These are phyloP conservation scores for Agrenia bidenticulata DNA, from an alignment of 2,888 invertebrate species.

Conservation along the genomic window DNA sequence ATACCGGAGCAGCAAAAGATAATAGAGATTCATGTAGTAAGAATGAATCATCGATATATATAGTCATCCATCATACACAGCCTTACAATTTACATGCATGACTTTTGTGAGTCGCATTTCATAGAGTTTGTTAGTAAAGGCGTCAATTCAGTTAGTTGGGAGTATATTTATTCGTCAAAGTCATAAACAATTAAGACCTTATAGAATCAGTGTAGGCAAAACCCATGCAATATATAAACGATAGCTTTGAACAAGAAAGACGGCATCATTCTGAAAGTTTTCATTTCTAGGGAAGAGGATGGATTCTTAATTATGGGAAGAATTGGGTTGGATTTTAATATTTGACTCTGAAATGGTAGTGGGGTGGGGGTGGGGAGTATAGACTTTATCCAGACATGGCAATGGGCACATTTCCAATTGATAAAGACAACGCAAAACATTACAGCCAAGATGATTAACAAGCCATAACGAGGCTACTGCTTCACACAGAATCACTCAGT, in stretches of 20 bases:
- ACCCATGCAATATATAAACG: no score
- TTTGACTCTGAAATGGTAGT: slow-evolving; percentile 1
- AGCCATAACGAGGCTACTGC: slow-evolving; percentile 16
- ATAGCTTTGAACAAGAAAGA: slow-evolving; percentile 16
- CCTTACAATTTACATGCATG: no score
- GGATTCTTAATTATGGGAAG: neutral
- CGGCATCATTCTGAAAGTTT: slow-evolving; percentile 13
- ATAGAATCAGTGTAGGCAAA: no score
- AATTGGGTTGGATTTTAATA: neutral
- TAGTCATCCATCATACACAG: no score
- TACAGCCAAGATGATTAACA: slow-evolving; percentile 22
- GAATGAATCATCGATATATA: no score
- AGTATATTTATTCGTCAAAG: no score
- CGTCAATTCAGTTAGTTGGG: no score
- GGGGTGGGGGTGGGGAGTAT: slow-evolving; percentile 1
- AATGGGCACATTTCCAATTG: slow-evolving; percentile 46
- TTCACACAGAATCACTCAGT: slow-evolving; percentile 22
- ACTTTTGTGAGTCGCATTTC: no score
- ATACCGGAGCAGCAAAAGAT: no score
- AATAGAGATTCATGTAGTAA: no score
- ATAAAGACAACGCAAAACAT: slow-evolving; percentile 23
- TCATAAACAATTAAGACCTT: no score
- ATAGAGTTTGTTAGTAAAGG: no score
- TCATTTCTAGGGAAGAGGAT: neutral
- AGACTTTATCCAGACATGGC: slow-evolving; percentile 25